A percentile compares a stretch with the other conserved stretches of the same genome.
phyloP scores from a whole-genome alignment of 2,797 vertebrate genomes.

The Catostomus latipinnis region DNA sequence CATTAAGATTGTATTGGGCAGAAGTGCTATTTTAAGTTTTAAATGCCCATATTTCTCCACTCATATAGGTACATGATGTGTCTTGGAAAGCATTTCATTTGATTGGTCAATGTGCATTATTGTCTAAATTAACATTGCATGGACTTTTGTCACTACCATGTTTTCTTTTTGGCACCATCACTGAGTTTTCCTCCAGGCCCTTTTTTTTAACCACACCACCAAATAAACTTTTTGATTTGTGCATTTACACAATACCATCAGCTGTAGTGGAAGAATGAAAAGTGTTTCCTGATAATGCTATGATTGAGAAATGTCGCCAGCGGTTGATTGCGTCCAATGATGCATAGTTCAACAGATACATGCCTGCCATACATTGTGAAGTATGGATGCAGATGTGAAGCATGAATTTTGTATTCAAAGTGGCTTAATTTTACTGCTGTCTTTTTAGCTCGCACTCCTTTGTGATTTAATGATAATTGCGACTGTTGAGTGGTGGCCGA shows the following conservation, averaged over 20 bases:
- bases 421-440: conserved; percentile 9
- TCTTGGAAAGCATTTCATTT: background rate
- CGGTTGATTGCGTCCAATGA: background rate
- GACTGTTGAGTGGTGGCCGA: background rate
- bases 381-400: conserved; percentile 10
- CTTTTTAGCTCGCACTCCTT: background rate
- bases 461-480: background rate
- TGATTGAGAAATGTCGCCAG: background rate
- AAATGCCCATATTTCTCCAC: background rate
- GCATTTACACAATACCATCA: conserved; percentile 16
- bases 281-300: background rate
- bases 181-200: conserved; percentile 61
- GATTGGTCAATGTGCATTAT: background rate
- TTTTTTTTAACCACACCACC: conserved; percentile 66
- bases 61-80: background rate
- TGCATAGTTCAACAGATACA: background rate
- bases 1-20: conserved; percentile 1
- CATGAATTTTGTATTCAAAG: conserved; percentile 8
- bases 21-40: background rate
- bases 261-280: conserved; percentile 23
- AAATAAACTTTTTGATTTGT: conserved; percentile 61
- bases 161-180: conserved; percentile 37
- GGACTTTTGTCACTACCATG: background rate
- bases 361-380: conserved; percentile 31
- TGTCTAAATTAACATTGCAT: background rate